A percentile compares a stretch with the other conserved stretches of the same genome.
Evolutionary conservation across 2,797 vertebrate genomes (phyloP).

Genomic region (Poecilia gillii): DNA sequence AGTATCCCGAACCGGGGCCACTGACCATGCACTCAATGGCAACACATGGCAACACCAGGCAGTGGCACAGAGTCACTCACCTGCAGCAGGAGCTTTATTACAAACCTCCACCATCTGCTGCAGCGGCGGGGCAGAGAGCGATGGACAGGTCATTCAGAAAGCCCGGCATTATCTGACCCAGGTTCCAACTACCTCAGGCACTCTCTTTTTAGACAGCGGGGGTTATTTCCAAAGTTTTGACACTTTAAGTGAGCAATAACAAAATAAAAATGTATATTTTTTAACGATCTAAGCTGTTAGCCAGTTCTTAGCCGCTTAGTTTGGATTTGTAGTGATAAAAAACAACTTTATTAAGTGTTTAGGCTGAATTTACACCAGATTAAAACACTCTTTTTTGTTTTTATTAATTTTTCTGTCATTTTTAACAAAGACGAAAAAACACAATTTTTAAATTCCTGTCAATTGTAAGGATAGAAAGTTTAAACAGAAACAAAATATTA

Average conservation of each 20-base stretch:
- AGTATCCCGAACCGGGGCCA: conserved; percentile 68
- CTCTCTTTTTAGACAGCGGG: background rate
- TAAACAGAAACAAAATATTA: background rate
- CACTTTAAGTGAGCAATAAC: background rate
- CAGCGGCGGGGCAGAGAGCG: conserved; percentile 84
- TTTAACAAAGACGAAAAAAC: no score
- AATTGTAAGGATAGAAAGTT: no score
- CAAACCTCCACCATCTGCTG: conserved; percentile 87
- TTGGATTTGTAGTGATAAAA: background rate
- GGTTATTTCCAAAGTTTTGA: background rate
- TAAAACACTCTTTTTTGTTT: background rate
- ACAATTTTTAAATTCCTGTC: no score
- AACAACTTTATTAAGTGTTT: background rate
- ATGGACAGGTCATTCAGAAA: conserved; percentile 78
- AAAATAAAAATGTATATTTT: background rate
- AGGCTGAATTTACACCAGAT: background rate
- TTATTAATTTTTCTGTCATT: no score
- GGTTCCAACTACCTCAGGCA: background rate
- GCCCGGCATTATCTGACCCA: conserved; percentile 18
- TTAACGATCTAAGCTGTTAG: rapidly evolving
- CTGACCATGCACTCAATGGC: conserved; percentile 72
- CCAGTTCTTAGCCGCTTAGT: background rate
- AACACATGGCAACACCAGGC: conserved; percentile 71
- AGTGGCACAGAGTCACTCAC: conserved; percentile 78
- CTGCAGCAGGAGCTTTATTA: conserved; percentile 81